phyloP scores from a whole-genome alignment of 2,888 invertebrate species.

The Rhimphoctona megacephalus region DNA sequence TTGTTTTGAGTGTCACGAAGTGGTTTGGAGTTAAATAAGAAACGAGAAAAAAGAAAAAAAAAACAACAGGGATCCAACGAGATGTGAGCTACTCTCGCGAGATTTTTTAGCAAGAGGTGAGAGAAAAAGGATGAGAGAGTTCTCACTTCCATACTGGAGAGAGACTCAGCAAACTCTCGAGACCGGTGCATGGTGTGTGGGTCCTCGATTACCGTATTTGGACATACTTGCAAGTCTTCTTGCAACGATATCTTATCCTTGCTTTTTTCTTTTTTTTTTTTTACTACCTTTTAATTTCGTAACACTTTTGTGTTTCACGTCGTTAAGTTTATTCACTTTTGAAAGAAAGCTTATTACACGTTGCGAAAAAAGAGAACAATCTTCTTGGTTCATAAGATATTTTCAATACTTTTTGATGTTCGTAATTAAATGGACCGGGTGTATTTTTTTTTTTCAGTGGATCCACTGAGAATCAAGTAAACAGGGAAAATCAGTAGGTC shows the following conservation, averaged over 20 bases:
- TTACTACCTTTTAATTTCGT: conserved; percentile 18
- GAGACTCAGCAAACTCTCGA: conserved; percentile 44
- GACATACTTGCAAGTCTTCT: conserved; percentile 47
- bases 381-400: not conserved
- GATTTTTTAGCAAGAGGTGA: conserved; percentile 45
- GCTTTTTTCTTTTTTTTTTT: not conserved
- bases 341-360: not conserved
- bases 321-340: conserved; percentile 1
- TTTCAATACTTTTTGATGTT: not conserved
- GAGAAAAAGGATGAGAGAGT: conserved; percentile 24
- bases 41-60: not conserved
- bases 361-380: not conserved
- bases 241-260: conserved; percentile 44
- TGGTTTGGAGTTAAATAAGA: conserved; percentile 22
- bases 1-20: conserved; percentile 31
- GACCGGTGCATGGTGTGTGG: conserved; percentile 52
- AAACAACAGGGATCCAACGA: not conserved
- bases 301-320: not conserved
- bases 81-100: not conserved
- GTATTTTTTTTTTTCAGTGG: not conserved
- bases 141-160: conserved; percentile 39
- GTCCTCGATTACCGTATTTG: conserved; percentile 63
- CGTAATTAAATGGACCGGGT: not conserved
- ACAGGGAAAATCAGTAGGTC: too few species aligned
- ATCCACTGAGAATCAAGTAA: too few species aligned